Conservation (phyloP, 1,140 invertebrate genomes). For the Leptestheria dahalacensis region DNA sequence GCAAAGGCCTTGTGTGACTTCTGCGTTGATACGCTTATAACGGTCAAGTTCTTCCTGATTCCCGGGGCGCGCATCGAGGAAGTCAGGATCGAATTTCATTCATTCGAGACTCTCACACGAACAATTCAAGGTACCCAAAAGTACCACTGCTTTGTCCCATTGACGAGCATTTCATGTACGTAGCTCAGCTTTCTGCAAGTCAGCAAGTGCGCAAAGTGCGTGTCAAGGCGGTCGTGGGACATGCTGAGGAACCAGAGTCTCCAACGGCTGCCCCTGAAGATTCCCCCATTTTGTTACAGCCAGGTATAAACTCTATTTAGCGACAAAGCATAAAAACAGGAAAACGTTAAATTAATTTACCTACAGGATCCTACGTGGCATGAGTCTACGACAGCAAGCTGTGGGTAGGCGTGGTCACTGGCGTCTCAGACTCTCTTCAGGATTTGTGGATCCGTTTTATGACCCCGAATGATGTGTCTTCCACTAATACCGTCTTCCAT, state of each 20-base stretch:
- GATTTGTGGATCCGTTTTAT: not conserved
- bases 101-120: not conserved
- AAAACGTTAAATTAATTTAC: not conserved
- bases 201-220: not conserved
- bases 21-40: not conserved
- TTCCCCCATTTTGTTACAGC: too few relatives aligned
- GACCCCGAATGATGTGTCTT: not conserved
- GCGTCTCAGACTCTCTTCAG: not conserved
- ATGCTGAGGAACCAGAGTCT: not conserved
- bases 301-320: too few relatives aligned
- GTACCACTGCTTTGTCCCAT: not conserved
- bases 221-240: not conserved
- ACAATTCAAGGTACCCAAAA: not conserved
- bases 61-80: not conserved
- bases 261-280: not conserved
- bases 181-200: not conserved
- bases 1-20: not conserved
- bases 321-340: too few relatives aligned
- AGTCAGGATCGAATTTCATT: not conserved
- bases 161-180: not conserved
- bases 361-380: not conserved
- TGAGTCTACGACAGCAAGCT: not conserved
- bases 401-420: not conserved
- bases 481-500: not conserved
- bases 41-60: not conserved